A percentile compares a stretch with the other conserved stretches of the same genome.
Conservation (phyloP, 2,888 invertebrate genomes). For the Clostera curtula region DNA sequence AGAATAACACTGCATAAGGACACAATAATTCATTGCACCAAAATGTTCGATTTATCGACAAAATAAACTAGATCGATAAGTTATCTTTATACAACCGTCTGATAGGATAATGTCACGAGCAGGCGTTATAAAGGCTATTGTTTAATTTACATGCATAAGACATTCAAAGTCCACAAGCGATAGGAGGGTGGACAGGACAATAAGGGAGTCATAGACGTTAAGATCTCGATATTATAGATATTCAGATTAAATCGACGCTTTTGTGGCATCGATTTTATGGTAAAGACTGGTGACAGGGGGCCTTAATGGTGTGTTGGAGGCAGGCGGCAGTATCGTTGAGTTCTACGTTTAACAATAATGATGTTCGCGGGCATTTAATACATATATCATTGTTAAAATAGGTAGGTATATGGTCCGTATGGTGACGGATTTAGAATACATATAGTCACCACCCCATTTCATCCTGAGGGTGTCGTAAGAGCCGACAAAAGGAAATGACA, state of each 20-base stretch:
- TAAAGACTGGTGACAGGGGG: slow-evolving; percentile 33
- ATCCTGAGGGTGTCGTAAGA: no score
- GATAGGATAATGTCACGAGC: slow-evolving; percentile 30
- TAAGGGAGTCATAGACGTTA: slow-evolving; percentile 50
- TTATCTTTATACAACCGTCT: slow-evolving; percentile 23
- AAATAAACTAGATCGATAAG: slow-evolving; percentile 7
- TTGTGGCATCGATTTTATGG: slow-evolving; percentile 49
- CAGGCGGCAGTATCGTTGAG: slow-evolving; percentile 8
- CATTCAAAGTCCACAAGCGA: slow-evolving; percentile 44
- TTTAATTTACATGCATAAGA: slow-evolving; percentile 42
- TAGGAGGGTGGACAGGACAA: slow-evolving; percentile 65
- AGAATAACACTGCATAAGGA: no score
- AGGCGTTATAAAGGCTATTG: slow-evolving; percentile 50
- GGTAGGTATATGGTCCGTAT: no score
- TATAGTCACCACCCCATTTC: no score
- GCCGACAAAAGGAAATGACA: no score
- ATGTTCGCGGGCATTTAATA: no score
- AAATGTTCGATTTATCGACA: slow-evolving; percentile 8
- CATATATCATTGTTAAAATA: no score
- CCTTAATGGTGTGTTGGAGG: slow-evolving; percentile 26
- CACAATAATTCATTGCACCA: no score
- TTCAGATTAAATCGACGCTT: slow-evolving; percentile 55
- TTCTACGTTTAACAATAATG: background rate
- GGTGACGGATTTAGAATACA: no score
- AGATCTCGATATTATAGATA: slow-evolving; percentile 50